A percentile compares a stretch with the other conserved stretches of the same genome.
phyloP scores from a whole-genome alignment of 2,888 invertebrate species.

The Apotomis capreana region DNA sequence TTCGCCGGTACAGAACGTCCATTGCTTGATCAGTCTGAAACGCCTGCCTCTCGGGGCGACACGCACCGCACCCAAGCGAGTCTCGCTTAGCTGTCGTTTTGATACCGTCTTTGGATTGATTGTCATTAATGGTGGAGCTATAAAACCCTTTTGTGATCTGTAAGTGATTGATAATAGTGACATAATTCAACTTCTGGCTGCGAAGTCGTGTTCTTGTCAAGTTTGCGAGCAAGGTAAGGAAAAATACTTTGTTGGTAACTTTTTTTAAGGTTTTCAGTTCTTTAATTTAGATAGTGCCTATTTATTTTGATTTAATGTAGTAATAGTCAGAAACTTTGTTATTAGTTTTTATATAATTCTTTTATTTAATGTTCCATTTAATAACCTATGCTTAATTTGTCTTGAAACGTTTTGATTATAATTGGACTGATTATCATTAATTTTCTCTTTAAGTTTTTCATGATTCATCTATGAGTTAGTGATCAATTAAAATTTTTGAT shows the following conservation, averaged over 20 bases:
- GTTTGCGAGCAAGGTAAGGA: background rate
- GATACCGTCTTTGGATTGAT: background rate
- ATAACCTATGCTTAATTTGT: too few relatives aligned
- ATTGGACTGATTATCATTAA: too few relatives aligned
- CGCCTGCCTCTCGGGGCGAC: constrained; percentile 6
- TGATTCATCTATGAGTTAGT: too few relatives aligned
- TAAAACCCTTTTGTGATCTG: constrained; percentile 17
- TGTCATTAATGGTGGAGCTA: constrained; percentile 10
- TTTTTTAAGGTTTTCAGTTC: background rate
- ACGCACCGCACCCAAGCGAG: constrained; percentile 11
- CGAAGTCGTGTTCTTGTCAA: background rate
- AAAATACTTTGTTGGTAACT: background rate
- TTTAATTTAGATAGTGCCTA: background rate
- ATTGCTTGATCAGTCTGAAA: constrained; percentile 19
- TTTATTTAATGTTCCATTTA: too few relatives aligned
- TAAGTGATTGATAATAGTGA: constrained; percentile 17
- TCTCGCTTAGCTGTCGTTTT: constrained; percentile 3
- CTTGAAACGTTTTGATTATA: too few relatives aligned
- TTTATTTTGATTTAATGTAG: background rate
- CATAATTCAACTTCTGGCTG: background rate
- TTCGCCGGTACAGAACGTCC: constrained; percentile 15
- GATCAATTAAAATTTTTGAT: too few relatives aligned
- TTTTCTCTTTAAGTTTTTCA: too few relatives aligned
- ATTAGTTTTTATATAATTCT: too few relatives aligned
- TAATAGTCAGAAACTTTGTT: too few relatives aligned